Evolutionary conservation across 2,888 invertebrate genomes (phyloP).

Genomic region (Cheilosia grossa): DNA sequence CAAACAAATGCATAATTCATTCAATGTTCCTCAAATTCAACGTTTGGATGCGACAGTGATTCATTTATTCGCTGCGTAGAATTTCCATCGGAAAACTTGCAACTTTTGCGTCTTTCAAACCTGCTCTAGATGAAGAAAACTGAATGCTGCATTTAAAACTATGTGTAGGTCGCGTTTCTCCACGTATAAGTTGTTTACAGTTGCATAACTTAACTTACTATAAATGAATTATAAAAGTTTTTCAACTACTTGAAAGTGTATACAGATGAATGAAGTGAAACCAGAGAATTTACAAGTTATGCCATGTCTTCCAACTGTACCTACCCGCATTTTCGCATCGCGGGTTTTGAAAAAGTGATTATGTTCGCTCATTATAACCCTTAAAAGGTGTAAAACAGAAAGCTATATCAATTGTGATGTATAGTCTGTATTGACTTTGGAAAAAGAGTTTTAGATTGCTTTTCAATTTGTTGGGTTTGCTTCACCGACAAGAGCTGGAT

Average conservation of each 20-base stretch:
- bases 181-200: conserved; percentile 3
- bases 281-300: not conserved
- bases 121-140: conserved; percentile 1
- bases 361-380: no score
- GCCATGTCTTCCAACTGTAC: not conserved
- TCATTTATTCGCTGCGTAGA: conserved; percentile 20
- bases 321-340: not conserved
- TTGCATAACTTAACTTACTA: conserved; percentile 5
- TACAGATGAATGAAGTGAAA: not conserved
- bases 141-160: not conserved
- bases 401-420: no score
- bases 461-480: no score
- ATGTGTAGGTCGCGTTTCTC: not conserved
- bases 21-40: conserved; percentile 10
- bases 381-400: no score
- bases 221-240: conserved; percentile 29
- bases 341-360: not conserved
- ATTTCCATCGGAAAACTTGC: not conserved
- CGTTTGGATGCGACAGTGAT: conserved; percentile 8
- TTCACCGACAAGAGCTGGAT: no score
- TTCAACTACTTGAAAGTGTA: not conserved
- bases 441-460: no score
- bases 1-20: conserved; percentile 25
- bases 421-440: no score
- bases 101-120: not conserved